A percentile compares a stretch with the other conserved stretches of the same genome.
Evolutionary conservation across 2,113 vertebrate genomes (phyloP).

Genomic region (Etia nguti): DNA sequence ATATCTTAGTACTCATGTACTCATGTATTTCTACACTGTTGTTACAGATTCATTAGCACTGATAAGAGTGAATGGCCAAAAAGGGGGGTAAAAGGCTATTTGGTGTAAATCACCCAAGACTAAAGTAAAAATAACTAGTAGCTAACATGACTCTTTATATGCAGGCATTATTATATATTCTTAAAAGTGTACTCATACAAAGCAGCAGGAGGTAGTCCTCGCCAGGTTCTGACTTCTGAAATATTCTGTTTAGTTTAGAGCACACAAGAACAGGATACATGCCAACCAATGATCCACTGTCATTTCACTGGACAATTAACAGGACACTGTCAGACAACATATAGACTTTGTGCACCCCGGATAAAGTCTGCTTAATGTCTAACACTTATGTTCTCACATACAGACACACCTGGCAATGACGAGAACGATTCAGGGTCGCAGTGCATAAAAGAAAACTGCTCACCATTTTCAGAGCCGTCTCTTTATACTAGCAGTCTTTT

Average conservation of each 20-base stretch:
- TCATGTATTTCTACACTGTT: neutral
- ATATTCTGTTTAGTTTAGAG: neutral
- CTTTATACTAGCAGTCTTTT: neutral
- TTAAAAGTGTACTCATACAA: neutral
- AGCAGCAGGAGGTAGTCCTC: neutral
- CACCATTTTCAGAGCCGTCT: neutral
- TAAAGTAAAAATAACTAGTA: neutral
- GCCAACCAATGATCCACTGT: neutral
- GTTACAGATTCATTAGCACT: neutral
- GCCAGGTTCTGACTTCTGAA: neutral
- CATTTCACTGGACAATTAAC: neutral
- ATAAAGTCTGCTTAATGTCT: neutral
- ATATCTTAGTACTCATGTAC: too few relatives aligned
- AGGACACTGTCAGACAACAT: neutral
- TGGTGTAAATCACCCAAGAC: neutral
- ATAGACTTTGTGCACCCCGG: neutral
- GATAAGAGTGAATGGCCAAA: neutral
- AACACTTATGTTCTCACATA: neutral
- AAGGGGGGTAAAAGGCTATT: fast-evolving
- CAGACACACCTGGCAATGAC: neutral
- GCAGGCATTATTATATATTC: neutral
- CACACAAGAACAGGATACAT: neutral
- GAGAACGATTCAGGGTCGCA: neutral
- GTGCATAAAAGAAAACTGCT: neutral
- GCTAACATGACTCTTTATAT: neutral